Evolutionary conservation across 2,113 vertebrate species (phyloP).

Genomic region (Saccopteryx bilineata): DNA sequence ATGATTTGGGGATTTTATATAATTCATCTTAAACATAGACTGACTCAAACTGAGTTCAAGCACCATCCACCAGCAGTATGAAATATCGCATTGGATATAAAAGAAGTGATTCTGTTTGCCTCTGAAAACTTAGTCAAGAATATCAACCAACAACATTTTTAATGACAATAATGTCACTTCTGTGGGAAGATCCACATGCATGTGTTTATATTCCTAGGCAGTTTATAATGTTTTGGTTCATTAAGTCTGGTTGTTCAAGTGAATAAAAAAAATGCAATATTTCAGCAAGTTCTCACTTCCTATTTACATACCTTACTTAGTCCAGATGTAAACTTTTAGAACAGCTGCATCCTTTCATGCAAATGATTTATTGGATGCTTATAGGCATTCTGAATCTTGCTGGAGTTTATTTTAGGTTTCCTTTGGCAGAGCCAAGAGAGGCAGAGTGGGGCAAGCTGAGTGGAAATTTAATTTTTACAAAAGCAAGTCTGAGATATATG

Average conservation of each 20-base stretch:
- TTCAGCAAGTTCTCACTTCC: slow-evolving; percentile 71
- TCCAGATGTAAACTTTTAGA: slow-evolving; percentile 82
- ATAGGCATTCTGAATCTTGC: slow-evolving; percentile 25
- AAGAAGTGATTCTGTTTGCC: slow-evolving; percentile 80
- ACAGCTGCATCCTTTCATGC: slow-evolving; percentile 83
- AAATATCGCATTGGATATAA: slow-evolving; percentile 71
- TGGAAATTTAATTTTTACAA: slow-evolving; percentile 35
- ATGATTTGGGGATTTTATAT: slow-evolving; percentile 75
- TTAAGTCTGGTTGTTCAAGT: slow-evolving; percentile 51
- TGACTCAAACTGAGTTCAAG: slow-evolving; percentile 78
- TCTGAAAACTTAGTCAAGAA: slow-evolving; percentile 77
- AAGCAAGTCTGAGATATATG: neutral
- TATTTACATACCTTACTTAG: slow-evolving; percentile 76
- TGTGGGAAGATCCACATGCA: slow-evolving; percentile 56
- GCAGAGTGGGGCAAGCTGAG: neutral
- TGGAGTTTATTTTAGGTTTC: neutral
- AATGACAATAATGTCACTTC: slow-evolving; percentile 81
- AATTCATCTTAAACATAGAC: slow-evolving; percentile 78
- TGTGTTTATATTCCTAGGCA: slow-evolving; percentile 79
- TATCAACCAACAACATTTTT: slow-evolving; percentile 81
- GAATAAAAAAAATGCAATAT: slow-evolving; percentile 55
- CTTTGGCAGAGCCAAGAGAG: neutral
- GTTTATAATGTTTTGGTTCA: slow-evolving; percentile 66
- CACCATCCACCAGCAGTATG: slow-evolving; percentile 79
- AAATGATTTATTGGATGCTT: slow-evolving; percentile 75